Conservation (phyloP, 2,113 vertebrate species). For the Lophius piscatorius region DNA sequence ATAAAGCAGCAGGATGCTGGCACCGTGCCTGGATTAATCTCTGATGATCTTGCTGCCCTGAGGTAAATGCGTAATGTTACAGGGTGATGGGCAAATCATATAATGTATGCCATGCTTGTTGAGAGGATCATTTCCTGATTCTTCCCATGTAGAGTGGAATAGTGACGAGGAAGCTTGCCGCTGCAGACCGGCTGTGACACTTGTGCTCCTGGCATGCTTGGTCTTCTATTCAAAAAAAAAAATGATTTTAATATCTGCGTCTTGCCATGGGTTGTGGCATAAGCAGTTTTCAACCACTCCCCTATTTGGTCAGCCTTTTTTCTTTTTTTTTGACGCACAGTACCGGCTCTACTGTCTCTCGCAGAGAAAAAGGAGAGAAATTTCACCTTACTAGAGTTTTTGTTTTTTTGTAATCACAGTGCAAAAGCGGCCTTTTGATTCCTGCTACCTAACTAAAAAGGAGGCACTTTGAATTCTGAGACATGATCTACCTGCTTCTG, state of each 20-base stretch:
- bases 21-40: slow-evolving; percentile 34
- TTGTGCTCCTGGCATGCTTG: neutral
- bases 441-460: slow-evolving; percentile 67
- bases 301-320: slow-evolving; percentile 2
- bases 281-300: slow-evolving; percentile 24
- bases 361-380: slow-evolving; percentile 35
- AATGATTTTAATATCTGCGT: slow-evolving; percentile 22
- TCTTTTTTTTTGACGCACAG: slow-evolving; percentile 22
- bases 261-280: slow-evolving; percentile 22
- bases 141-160: slow-evolving; percentile 32
- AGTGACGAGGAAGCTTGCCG: neutral
- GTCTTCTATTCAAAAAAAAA: slow-evolving; percentile 7
- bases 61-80: slow-evolving; percentile 41
- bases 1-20: slow-evolving; percentile 29
- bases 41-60: slow-evolving; percentile 25
- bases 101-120: slow-evolving; percentile 4
- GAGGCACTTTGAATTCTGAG: slow-evolving; percentile 70
- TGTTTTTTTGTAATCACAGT: slow-evolving; percentile 35
- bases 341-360: slow-evolving; percentile 42
- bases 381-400: slow-evolving; percentile 29
- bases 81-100: slow-evolving; percentile 25
- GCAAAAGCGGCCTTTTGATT: slow-evolving; percentile 77
- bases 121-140: too few relatives aligned
- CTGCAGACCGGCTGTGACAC: slow-evolving; percentile 11
- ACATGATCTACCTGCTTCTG: slow-evolving; percentile 61